These are phyloP conservation scores for Pristionchus fissidentatus DNA, from an alignment of 2,888 invertebrate species.

Conservation along the genomic window DNA sequence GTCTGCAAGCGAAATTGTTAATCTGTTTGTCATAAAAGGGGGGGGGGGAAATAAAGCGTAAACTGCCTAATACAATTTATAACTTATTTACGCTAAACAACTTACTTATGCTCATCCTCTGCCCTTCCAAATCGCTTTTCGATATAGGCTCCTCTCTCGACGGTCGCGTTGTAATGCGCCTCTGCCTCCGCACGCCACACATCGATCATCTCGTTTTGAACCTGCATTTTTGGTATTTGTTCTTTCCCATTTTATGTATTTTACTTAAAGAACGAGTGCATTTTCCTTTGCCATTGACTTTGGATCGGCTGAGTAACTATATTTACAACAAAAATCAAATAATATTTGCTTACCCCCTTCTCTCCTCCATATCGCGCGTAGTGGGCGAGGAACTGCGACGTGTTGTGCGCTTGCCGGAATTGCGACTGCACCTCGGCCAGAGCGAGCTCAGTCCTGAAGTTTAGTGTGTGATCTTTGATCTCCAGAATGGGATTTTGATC, in stretches of 20 bases:
- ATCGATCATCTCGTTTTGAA: constrained; percentile 61
- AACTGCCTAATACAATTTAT: neutral
- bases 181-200: constrained; percentile 73
- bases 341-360: constrained; percentile 15
- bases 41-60: neutral
- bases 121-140: constrained; percentile 69
- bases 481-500: neutral
- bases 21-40: neutral
- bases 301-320: neutral
- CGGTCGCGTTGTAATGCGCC: constrained; percentile 73
- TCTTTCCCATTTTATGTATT: neutral
- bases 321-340: neutral
- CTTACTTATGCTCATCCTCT: constrained; percentile 59
- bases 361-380: constrained; percentile 49
- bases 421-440: constrained; percentile 49
- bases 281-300: neutral
- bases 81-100: neutral
- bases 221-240: constrained; percentile 17
- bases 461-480: neutral
- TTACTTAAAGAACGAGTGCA: neutral
- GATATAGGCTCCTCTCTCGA: constrained; percentile 69
- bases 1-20: constrained; percentile 54
- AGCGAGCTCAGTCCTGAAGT: neutral
- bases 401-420: constrained; percentile 64
- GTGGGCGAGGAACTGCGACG: constrained; percentile 62